Percentiles rank a stretch among this genome's conserved stretches.
Conservation (phyloP, 2,888 invertebrate species). For the Melinaea marsaeus region DNA sequence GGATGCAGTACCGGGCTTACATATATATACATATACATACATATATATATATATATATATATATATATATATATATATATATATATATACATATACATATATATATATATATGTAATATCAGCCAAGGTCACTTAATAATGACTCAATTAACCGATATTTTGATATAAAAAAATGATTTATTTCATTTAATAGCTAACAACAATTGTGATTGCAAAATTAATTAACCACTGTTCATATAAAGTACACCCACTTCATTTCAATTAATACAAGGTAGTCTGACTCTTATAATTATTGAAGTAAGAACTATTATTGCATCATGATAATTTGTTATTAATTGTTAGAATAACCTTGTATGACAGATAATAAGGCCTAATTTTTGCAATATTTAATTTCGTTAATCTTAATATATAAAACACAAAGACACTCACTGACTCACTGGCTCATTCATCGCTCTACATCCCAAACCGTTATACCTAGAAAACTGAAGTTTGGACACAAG, state of each 20-base stretch:
- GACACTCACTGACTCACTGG: no score
- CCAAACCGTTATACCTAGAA: no score
- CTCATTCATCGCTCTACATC: no score
- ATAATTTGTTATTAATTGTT: conserved; percentile 13
- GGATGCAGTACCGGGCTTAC: no score
- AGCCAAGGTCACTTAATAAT: no score
- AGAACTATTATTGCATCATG: conserved; percentile 6
- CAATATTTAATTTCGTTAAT: conserved; percentile 19
- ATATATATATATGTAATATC: no score
- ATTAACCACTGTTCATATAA: conserved; percentile 19
- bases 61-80: no score
- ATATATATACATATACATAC: no score
- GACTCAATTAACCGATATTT: background rate
- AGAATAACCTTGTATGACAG: conserved; percentile 30
- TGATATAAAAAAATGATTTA: conserved; percentile 1
- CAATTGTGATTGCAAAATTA: conserved; percentile 25
- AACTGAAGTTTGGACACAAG: no score
- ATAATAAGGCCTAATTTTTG: conserved; percentile 23
- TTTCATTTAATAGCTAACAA: background rate
- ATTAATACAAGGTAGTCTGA: background rate
- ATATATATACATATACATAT: no score
- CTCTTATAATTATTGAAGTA: conserved; percentile 8
- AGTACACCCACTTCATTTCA: conserved; percentile 10
- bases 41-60: no score
- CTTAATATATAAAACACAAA: background rate